Conservation (phyloP, 2,797 vertebrate genomes). For the Danio albolineatus region DNA sequence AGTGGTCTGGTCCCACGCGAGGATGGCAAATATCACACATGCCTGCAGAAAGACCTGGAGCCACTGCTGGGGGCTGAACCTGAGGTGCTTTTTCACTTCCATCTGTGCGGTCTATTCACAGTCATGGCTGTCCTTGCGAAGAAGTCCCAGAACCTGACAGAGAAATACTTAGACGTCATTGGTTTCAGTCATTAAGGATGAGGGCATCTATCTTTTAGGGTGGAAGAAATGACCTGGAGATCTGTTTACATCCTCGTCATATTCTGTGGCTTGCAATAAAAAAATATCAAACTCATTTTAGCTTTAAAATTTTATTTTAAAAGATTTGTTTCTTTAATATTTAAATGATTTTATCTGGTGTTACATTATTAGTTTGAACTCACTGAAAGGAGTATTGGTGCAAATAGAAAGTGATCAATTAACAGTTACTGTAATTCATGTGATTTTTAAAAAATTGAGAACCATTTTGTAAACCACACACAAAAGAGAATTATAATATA, state of each 20-base stretch:
- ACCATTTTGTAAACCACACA: no score
- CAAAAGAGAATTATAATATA: no score
- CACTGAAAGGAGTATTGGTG: no score
- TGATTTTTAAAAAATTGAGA: no score
- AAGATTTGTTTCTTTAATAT: neutral
- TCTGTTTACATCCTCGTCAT: neutral
- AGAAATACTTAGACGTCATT: conserved; percentile 87
- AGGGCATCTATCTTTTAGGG: neutral
- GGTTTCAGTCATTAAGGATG: conserved; percentile 65
- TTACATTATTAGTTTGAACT: neutral
- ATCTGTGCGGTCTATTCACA: conserved; percentile 84
- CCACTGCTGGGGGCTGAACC: conserved; percentile 71
- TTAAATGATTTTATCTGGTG: neutral
- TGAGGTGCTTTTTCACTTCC: conserved; percentile 82
- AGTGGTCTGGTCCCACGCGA: conserved; percentile 72
- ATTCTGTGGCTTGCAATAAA: conserved; percentile 18
- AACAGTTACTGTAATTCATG: no score
- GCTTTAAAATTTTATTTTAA: neutral
- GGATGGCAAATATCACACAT: conserved; percentile 58
- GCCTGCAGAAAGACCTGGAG: conserved; percentile 50
- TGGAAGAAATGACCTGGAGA: neutral
- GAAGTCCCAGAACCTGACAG: conserved; percentile 81
- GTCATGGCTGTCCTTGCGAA: conserved; percentile 83
- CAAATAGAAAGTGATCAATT: no score
- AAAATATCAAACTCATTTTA: neutral